These are phyloP conservation scores for Pipra filicauda DNA, from an alignment of 2,113 vertebrate genomes.

Conservation along the genomic window DNA sequence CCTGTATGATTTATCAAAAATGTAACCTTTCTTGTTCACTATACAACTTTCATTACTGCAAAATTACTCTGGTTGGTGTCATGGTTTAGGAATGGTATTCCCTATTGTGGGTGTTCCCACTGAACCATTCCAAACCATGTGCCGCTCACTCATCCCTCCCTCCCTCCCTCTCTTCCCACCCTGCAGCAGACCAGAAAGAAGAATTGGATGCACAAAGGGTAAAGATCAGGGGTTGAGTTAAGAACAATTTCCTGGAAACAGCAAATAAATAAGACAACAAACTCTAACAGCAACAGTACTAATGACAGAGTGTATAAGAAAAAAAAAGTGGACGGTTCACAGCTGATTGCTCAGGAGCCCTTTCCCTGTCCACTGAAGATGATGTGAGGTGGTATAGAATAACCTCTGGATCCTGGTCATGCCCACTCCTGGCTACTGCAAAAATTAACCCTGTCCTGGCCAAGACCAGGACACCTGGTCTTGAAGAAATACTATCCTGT, in stretches of 20 bases:
- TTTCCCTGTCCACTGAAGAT: not conserved
- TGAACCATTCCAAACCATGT: not conserved
- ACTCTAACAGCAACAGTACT: not conserved
- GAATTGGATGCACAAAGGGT: not conserved
- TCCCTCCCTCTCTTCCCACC: rapidly evolving
- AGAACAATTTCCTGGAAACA: not conserved
- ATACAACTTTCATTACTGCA: not conserved
- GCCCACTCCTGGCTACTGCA: not conserved
- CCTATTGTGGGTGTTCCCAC: not conserved
- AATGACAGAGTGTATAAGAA: rapidly evolving
- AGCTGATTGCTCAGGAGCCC: not conserved
- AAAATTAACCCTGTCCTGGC: not conserved
- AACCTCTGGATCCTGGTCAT: not conserved
- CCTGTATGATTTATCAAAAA: not conserved
- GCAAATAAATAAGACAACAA: not conserved
- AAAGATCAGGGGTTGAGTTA: not conserved
- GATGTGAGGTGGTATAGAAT: not conserved
- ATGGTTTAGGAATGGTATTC: not conserved
- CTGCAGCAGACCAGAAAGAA: not conserved
- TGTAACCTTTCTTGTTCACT: not conserved
- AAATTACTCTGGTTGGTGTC: not conserved
- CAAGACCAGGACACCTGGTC: not conserved
- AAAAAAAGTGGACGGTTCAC: not conserved
- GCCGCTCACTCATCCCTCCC: rapidly evolving
- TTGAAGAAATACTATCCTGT: not conserved